Evolutionary conservation across 2,113 vertebrate species (phyloP), one percentile per base, ranked within the genome.

Genomic region (Pelvicachromis taeniatus): DNA sequence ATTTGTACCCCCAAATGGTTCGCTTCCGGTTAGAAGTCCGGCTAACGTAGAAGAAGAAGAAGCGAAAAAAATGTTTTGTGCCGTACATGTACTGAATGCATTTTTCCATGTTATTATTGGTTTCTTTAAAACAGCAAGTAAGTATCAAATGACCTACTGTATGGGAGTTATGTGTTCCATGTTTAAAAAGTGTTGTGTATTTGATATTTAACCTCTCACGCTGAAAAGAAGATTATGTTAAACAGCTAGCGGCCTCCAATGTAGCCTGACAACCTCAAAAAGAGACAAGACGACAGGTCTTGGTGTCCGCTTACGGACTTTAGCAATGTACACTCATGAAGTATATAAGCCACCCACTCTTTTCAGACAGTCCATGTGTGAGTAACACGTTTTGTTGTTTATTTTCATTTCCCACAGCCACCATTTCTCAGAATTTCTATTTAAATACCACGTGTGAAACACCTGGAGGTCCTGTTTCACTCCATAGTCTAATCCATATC

Each of bases 191-290:
- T 16, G 38, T 3, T 45, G 21, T 70, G 21, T 45, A 23, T 17
- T 16, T 3, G 8, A 26, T 45, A 45, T 45, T 45, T 70, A 26
- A 70, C 21, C 6, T 63, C 10, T 63, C 14, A 29, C 9, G 3
- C 14, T 48, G 40, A 73, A 70, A 26, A 26, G 8, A 70, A 10
- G 65, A 40, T 40, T 40, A 23, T 65, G 12, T 4, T 40, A 70
- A 70, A 0, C 61, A 21, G 45, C 14, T 16, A 6, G 45, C 14
- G 6, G 1, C 38, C 38, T 68, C n/a, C 3, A 9, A 3, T 38
- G 40, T 1, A 14, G 63, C 11, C 14, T 73, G 65, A 0, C 14
- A 73, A 29, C 45, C 14, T 26, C 17, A 29, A 29, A 48, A 48
- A 73, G 42, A 42, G 68, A 17, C 12, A 65, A 68, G 13, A 26